Evolutionary conservation across 2,888 invertebrate species (phyloP).

Genomic region (Melinaea marsaeus): DNA sequence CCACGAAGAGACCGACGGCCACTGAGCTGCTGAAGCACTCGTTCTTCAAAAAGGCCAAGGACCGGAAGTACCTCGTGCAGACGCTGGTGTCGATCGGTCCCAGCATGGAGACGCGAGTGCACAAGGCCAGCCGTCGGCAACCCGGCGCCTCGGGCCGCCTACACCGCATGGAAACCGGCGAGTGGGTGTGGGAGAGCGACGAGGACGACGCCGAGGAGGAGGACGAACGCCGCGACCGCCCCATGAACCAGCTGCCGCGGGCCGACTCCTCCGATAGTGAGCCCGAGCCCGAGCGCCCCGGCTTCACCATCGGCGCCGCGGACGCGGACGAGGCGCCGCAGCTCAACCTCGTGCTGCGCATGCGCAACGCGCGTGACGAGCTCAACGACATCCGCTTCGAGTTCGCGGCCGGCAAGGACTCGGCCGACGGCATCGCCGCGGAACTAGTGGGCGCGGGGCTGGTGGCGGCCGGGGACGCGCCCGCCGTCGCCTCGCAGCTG

Average conservation of each 20-base stretch:
- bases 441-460: conserved; percentile 98
- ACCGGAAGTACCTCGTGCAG: conserved; percentile 92
- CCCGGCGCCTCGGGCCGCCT: conserved; percentile 91
- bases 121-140: conserved; percentile 89
- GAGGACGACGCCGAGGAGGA: conserved; percentile 86
- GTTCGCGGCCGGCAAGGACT: conserved; percentile 94
- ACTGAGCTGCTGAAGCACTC: conserved; percentile 97
- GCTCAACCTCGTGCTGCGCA: conserved; percentile 91
- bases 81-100: conserved; percentile 92
- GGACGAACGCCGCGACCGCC: conserved; percentile 75
- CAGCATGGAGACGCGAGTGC: conserved; percentile 93
- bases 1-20: conserved; percentile 96
- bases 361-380: conserved; percentile 94
- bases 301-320: conserved; percentile 60
- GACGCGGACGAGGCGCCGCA: conserved; percentile 68
- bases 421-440: conserved; percentile 96
- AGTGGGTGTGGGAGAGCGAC: conserved; percentile 99
- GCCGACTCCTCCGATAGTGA: conserved; percentile 80
- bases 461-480: conserved; percentile 93
- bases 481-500: conserved; percentile 94
- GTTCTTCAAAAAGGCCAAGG: conserved; percentile 99
- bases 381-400: conserved; percentile 99
- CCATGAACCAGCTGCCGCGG: conserved; percentile 79
- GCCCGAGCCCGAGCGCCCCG: conserved; percentile 57
- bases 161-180: conserved; percentile 96